These are phyloP conservation scores for Augochlora pura DNA, from an alignment of 1,140 invertebrate genomes.

Conservation along the genomic window DNA sequence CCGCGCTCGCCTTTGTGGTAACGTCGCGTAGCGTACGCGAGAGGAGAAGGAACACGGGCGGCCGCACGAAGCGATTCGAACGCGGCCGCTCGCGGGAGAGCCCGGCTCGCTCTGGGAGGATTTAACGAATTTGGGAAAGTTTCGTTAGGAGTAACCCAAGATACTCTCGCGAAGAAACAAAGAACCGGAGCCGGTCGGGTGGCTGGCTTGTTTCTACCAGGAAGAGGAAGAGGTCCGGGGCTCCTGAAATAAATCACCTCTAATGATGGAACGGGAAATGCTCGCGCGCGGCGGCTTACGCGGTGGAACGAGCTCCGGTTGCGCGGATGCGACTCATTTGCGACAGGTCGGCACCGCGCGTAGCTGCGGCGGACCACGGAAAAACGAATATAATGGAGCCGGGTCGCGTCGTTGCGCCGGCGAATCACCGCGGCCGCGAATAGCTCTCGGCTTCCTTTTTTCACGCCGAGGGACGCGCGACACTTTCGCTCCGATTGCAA, in stretches of 20 bases:
- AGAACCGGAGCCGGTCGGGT: neutral
- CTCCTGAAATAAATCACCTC: constrained; percentile 32
- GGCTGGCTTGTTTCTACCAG: constrained; percentile 21
- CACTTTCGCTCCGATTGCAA: constrained; percentile 18
- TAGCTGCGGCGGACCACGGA: neutral
- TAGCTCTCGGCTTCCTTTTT: too few species aligned
- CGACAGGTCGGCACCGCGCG: neutral
- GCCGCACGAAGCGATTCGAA: neutral
- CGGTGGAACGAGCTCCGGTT: constrained; percentile 4
- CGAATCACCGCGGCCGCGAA: neutral
- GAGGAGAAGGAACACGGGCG: too few species aligned
- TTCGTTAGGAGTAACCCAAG: neutral
- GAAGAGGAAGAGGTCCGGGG: constrained; percentile 32
- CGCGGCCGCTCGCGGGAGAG: neutral
- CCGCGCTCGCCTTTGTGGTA: neutral
- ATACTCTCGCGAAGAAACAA: neutral
- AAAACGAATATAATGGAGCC: neutral
- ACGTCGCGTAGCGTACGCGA: neutral
- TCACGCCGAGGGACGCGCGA: constrained; percentile 9
- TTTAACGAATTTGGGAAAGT: constrained; percentile 33
- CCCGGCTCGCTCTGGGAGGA: too few species aligned
- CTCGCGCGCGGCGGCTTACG: neutral
- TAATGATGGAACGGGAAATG: constrained; percentile 27
- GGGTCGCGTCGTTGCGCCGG: neutral
- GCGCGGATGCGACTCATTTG: neutral